These are phyloP conservation scores for Hydrolagus affinis DNA, from an alignment of 2,113 vertebrate genomes.

Conservation along the genomic window DNA sequence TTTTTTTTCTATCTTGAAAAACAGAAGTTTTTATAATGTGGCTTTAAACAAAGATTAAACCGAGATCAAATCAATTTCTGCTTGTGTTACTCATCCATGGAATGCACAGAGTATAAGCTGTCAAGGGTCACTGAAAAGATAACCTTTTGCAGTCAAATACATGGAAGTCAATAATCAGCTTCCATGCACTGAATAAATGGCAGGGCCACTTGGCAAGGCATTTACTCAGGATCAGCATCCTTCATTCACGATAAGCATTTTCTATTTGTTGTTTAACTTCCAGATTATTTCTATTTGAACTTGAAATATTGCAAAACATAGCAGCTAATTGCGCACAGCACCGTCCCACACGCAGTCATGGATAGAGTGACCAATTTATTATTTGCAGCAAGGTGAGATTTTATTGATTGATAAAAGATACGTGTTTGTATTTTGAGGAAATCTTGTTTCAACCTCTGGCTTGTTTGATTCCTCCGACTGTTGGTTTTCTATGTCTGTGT, in stretches of 20 bases:
- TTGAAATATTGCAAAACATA: not conserved
- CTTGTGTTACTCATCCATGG: not conserved
- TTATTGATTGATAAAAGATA: too few species aligned
- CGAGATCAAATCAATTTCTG: not conserved
- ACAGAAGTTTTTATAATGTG: not conserved
- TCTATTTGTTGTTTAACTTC: not conserved
- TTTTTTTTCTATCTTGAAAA: not conserved
- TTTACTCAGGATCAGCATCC: not conserved
- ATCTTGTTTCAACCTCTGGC: too few species aligned
- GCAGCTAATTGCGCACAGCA: too few species aligned
- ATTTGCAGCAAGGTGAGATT: too few species aligned
- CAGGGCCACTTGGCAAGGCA: not conserved
- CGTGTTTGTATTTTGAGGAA: too few species aligned
- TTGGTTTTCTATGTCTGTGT: too few species aligned
- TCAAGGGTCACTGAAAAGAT: not conserved
- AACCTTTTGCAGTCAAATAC: not conserved
- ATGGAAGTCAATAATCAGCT: not conserved
- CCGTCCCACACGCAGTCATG: too few species aligned
- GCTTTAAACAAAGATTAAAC: not conserved
- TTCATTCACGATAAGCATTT: not conserved
- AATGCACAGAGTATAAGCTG: not conserved
- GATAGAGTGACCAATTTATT: too few species aligned
- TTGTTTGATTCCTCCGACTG: too few species aligned
- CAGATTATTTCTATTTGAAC: not conserved
- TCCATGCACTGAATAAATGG: not conserved